Evolutionary conservation across 64 coral and sea anemone genomes (phyloP).

Genomic region (Exaiptasia diaphana): DNA sequence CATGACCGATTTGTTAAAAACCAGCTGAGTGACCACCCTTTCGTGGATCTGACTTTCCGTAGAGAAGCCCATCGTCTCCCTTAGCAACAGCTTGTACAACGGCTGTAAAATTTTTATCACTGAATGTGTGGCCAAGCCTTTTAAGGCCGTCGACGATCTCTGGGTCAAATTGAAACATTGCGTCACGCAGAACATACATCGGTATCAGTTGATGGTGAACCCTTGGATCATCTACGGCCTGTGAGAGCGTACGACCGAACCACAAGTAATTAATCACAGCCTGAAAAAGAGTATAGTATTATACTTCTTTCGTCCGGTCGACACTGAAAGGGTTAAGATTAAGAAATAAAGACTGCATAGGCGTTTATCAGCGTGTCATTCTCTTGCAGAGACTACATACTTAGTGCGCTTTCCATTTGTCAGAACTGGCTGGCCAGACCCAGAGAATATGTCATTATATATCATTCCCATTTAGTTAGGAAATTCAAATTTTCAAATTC

Average conservation of each 20-base stretch:
- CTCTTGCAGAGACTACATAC: too few relatives aligned
- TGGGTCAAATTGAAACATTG: slow-evolving; percentile 8
- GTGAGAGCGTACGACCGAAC: slow-evolving; percentile 63
- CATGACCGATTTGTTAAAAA: too few relatives aligned
- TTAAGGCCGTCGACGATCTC: slow-evolving; percentile 61
- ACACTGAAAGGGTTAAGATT: not conserved
- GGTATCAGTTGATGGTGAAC: slow-evolving; percentile 82
- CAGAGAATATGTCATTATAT: too few relatives aligned
- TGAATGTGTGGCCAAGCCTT: slow-evolving; percentile 57
- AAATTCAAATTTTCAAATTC: too few relatives aligned
- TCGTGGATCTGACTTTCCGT: slow-evolving; percentile 68
- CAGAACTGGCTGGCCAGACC: too few relatives aligned
- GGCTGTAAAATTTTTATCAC: not conserved
- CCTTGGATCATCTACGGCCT: slow-evolving; percentile 63
- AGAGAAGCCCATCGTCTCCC: slow-evolving; percentile 54
- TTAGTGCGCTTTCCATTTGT: too few relatives aligned
- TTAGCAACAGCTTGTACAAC: slow-evolving; percentile 72
- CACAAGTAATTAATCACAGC: slow-evolving; percentile 81
- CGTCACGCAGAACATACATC: slow-evolving; percentile 54
- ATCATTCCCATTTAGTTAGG: too few relatives aligned
- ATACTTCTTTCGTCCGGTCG: too few relatives aligned
- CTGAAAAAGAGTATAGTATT: too few relatives aligned
- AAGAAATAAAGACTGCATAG: not conserved
- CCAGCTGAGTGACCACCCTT: slow-evolving; percentile 75
- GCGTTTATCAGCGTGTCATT: not conserved